These are phyloP conservation scores for Archaeoteleia sp. DNA, from an alignment of 2,888 invertebrate species.

Conservation along the genomic window DNA sequence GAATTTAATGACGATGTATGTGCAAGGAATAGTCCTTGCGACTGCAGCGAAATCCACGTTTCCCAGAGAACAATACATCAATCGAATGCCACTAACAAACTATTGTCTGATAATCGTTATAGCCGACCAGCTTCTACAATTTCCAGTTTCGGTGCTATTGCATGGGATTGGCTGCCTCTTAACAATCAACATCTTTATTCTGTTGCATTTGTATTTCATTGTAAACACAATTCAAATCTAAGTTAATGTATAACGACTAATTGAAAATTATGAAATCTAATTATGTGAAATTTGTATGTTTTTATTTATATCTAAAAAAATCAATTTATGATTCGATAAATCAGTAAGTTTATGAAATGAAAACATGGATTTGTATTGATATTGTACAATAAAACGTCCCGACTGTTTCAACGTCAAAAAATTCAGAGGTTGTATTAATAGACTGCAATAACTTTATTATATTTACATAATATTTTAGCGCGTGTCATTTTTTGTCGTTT, in stretches of 20 bases:
- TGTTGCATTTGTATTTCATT: slow-evolving; percentile 30
- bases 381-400: too few relatives aligned
- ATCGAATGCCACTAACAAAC: slow-evolving; percentile 74
- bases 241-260: too few relatives aligned
- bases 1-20: slow-evolving; percentile 25
- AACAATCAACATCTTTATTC: slow-evolving; percentile 33
- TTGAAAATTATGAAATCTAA: too few relatives aligned
- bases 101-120: slow-evolving; percentile 74
- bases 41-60: slow-evolving; percentile 72
- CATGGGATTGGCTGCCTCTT: slow-evolving; percentile 28
- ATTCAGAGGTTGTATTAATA: too few relatives aligned
- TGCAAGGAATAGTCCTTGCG: slow-evolving; percentile 47
- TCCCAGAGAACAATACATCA: slow-evolving; percentile 72
- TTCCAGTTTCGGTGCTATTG: slow-evolving; percentile 35
- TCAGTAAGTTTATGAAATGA: too few relatives aligned
- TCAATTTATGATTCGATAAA: too few relatives aligned
- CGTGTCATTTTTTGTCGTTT: slow-evolving; percentile 31
- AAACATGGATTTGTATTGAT: too few relatives aligned
- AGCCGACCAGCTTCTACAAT: slow-evolving; percentile 44
- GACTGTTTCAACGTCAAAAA: too few relatives aligned
- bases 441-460: too few relatives aligned
- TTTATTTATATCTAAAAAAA: too few relatives aligned
- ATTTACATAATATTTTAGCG: slow-evolving; percentile 22
- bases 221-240: slow-evolving; percentile 16
- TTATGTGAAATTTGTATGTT: too few relatives aligned